Evolutionary conservation across 2,888 invertebrate genomes (phyloP), one percentile per base, ranked within the genome.

Genomic region (Bimastos eiseni): DNA sequence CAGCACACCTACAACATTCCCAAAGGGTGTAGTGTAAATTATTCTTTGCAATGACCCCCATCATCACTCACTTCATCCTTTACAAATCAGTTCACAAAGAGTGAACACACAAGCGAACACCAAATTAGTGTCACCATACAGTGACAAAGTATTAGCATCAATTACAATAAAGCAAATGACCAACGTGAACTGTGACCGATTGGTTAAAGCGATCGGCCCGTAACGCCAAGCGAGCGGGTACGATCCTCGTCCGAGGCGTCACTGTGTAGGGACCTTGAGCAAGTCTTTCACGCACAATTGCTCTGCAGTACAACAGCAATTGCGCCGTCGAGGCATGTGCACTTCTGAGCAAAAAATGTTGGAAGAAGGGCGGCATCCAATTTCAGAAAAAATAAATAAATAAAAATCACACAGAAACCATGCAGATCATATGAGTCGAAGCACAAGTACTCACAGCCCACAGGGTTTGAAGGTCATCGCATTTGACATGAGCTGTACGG

Each of bases 391-490:
- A 41, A 41, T 41, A 41, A 41, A 11, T 41, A 15, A 4, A 70
- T 8, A 24, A 4, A 3, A 30, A 5, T 55, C 55, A 70, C 70
- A 70, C 30, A 70, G 70, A 70, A n/a, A n/a, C 4, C 4, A n/a
- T n/a, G 70, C 70, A 70, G 70, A 70, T 70, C 11, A 0, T 8
- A 30, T 70, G 13, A 24, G 84, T 36, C 36, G 36, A 34, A 86
- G 86, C 34, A 86, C 36, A 17, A 11, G 86, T 86, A 86, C 86
- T 86, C 19, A 86, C 86, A 86, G 86, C 6, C 86, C 86, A 36
- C 36, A 86, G 34, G 86, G 86, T 86, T 86, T 86, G 86, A 86
- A 86, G 37, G 36, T 24, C 21, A 86, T 4, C 1, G 86, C 34
- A 37, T 36, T n/a, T 33, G 86, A 86, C 34, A 86, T 34, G 37